A percentile compares a stretch with the other conserved stretches of the same genome.
These are phyloP conservation scores for Galerucella nymphaeae DNA, from an alignment of 2,888 invertebrate species.

Conservation along the genomic window DNA sequence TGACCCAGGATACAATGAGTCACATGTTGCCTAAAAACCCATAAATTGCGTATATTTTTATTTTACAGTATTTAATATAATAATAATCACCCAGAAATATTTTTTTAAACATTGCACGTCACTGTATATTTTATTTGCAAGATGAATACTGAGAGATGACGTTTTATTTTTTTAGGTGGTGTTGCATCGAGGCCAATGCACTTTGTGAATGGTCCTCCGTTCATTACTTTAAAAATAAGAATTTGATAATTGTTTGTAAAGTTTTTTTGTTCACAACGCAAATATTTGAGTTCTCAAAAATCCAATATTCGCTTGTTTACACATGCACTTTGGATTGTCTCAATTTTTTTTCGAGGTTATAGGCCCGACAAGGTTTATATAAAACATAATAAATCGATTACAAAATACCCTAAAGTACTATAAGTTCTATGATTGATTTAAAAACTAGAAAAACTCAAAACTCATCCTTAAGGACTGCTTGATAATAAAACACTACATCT, in stretches of 20 bases:
- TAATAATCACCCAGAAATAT: background rate
- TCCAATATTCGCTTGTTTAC: conserved; percentile 37
- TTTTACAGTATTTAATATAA: too few species aligned
- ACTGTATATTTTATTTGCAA: conserved; percentile 41
- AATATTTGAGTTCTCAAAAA: conserved; percentile 46
- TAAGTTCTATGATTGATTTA: too few species aligned
- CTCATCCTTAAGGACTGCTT: too few species aligned
- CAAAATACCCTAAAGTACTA: background rate
- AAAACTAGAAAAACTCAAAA: too few species aligned
- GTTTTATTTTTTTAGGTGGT: conserved; percentile 47
- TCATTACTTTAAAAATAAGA: conserved; percentile 50
- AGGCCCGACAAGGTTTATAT: conserved; percentile 1
- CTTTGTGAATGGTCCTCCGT: conserved; percentile 49
- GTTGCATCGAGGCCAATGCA: conserved; percentile 50
- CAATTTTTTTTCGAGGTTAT: conserved; percentile 32
- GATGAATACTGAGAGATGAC: conserved; percentile 46
- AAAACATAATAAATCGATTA: background rate
- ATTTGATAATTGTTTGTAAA: conserved; percentile 51
- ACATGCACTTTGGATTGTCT: conserved; percentile 42
- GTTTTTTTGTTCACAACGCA: conserved; percentile 40
- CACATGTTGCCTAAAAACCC: too few species aligned
- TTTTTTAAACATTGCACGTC: conserved; percentile 13
- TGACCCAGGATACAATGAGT: too few species aligned
- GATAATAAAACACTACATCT: too few species aligned
- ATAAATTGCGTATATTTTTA: too few species aligned